phyloP scores from a whole-genome alignment of 2,113 vertebrate species.

The Ranitomeya variabilis region DNA sequence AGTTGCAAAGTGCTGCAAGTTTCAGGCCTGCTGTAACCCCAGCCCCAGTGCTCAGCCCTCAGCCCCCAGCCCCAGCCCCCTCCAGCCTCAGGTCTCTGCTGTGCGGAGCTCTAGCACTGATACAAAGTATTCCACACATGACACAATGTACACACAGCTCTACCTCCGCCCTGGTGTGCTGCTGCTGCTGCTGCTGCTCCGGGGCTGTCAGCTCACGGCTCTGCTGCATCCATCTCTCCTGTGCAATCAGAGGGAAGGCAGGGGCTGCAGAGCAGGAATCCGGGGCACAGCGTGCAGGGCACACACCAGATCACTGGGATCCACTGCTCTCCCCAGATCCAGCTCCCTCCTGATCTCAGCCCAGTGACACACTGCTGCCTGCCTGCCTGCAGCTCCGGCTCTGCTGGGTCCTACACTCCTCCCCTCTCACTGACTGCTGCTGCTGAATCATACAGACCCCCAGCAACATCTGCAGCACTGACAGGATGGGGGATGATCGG shows the following conservation, averaged over 20 bases:
- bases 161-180: slow-evolving; percentile 29
- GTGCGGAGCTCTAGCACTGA: background rate
- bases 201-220: slow-evolving; percentile 20
- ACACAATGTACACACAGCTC: background rate
- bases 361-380: slow-evolving; percentile 36
- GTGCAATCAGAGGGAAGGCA: background rate
- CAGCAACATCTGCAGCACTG: background rate
- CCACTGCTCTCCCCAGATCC: slow-evolving; percentile 17
- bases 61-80: background rate
- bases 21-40: background rate
- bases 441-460: background rate
- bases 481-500: background rate
- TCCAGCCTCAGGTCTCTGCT: background rate
- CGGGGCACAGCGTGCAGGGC: slow-evolving; percentile 16
- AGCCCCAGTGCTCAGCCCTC: no score
- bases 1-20: slow-evolving; percentile 32
- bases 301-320: slow-evolving; percentile 10
- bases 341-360: slow-evolving; percentile 24
- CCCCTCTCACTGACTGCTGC: slow-evolving; percentile 12
- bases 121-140: background rate
- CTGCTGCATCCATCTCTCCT: slow-evolving; percentile 35
- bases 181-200: slow-evolving; percentile 1
- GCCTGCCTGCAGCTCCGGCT: background rate
- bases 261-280: background rate
- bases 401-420: slow-evolving; percentile 48